A percentile compares a stretch with the other conserved stretches of the same genome.
These are phyloP conservation scores for Iphiclides podalirius DNA, from an alignment of 2,888 invertebrate genomes.

Conservation along the genomic window DNA sequence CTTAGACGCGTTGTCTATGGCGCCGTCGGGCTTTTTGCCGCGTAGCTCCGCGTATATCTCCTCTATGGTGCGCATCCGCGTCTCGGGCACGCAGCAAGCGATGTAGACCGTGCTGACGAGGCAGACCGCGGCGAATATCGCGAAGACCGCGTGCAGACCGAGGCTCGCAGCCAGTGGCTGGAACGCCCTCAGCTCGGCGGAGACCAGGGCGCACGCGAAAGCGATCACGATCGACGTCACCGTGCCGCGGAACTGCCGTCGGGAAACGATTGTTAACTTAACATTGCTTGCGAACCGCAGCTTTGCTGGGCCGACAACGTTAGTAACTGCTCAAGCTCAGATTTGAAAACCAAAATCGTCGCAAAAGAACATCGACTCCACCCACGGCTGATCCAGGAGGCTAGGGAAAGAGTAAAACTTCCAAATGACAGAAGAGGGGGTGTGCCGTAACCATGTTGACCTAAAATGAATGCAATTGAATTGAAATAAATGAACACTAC, in stretches of 20 bases:
- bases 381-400: too few relatives aligned
- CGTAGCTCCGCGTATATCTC: conserved; percentile 66
- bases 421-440: too few relatives aligned
- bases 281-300: not conserved
- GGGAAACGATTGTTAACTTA: too few relatives aligned
- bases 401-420: too few relatives aligned
- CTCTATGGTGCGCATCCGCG: conserved; percentile 57
- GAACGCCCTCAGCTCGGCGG: conserved; percentile 62
- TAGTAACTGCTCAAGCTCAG: too few relatives aligned
- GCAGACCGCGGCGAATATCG: conserved; percentile 63
- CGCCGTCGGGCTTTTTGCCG: conserved; percentile 37
- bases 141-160: conserved; percentile 62
- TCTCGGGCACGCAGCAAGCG: conserved; percentile 58
- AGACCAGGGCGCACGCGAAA: conserved; percentile 62
- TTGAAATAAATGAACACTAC: too few relatives aligned
- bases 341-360: too few relatives aligned
- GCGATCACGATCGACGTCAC: conserved; percentile 69
- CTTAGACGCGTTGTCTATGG: conserved; percentile 31
- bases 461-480: too few relatives aligned
- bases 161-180: conserved; percentile 55
- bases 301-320: too few relatives aligned
- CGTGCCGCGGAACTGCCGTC: conserved; percentile 64
- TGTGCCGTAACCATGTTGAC: too few relatives aligned
- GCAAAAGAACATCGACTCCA: too few relatives aligned
- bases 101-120: conserved; percentile 64